Conservation (phyloP, 1,140 invertebrate species). For the Drepana arcuata region DNA sequence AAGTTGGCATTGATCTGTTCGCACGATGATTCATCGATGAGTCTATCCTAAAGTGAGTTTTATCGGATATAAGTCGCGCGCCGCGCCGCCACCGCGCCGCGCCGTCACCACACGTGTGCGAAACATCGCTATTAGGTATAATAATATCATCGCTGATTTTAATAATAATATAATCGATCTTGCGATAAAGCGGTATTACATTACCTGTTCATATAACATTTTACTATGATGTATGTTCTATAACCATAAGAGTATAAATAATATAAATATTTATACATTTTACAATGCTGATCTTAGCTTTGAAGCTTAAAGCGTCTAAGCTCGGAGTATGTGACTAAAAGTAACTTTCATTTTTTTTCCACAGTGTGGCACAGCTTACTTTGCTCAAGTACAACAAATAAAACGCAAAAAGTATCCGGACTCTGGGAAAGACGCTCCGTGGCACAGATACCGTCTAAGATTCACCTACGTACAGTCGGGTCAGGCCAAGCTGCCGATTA, state of each 20-base stretch:
- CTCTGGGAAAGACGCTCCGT: conserved; percentile 36
- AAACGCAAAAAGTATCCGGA: conserved; percentile 31
- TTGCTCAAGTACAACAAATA: conserved; percentile 30
- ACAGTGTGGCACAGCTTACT: conserved; percentile 20
- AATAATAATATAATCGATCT: too few species aligned
- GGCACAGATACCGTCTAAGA: conserved; percentile 31
- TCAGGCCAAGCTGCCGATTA: conserved; percentile 7
- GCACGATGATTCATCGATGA: conserved; percentile 63
- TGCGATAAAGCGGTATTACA: too few species aligned
- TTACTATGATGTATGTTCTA: background rate
- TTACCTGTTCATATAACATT: too few species aligned
- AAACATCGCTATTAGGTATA: conserved; percentile 6
- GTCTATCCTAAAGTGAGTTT: conserved; percentile 62
- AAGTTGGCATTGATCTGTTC: conserved; percentile 53
- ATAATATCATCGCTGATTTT: background rate
- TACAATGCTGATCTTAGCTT: too few species aligned
- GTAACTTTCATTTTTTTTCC: conserved; percentile 51
- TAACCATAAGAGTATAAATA: too few species aligned
- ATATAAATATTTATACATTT: too few species aligned
- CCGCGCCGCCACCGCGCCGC: conserved; percentile 18
- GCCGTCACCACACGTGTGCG: conserved; percentile 4
- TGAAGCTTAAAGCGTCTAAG: too few species aligned
- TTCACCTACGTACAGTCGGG: conserved; percentile 26
- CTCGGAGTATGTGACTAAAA: too few species aligned
- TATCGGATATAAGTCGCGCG: conserved; percentile 44